Base-by-base conservation (phyloP, 2,888 invertebrate species). In the Artemia sp. region DNA sequence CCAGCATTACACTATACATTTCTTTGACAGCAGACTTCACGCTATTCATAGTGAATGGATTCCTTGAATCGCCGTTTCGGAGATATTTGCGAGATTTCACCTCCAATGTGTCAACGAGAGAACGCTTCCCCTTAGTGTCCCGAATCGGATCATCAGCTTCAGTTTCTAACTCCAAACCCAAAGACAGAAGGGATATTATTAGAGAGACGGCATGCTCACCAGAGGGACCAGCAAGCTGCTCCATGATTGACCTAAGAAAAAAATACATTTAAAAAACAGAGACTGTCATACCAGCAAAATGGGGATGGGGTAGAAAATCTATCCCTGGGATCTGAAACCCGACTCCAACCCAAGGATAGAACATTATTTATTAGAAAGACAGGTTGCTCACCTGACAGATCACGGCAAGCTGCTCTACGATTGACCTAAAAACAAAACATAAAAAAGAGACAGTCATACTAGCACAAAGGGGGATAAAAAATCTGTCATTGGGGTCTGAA, bases 111-210 rank as follows among this genome's bases (percentile, higher is more conserved):
- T 58, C 58, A 58, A 14, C 58, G 14, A 58, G 58, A 14, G 58
- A n/a, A 14, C 58, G 58, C 14, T 58, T 58, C 14, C 58, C 58
- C n/a, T 14, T n/a, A n/a, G 58, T 14, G 14, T 58, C 58, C n/a
- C 58, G 58, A 14, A 58, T 14, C 14, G 58, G 58, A 14, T 58
- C 58, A 58, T 58, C 58, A 58, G 58, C 58, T 14, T 58, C 58
- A 14, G 58, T 14, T 58, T 58, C 58, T 8, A 58, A 14, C n/a
- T 58, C 58, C n/a, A 58, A 14, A 58, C 58, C 58, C 7, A 58
- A 14, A 14, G 58, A n/a, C 58, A 58, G 9, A 8, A 58, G 58
- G 58, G 58, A 58, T 58, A 58, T 58, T 14, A 58, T 58, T n/a
- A 58, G 58, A 14, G n/a, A 14, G 14, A 58, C 58, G 9, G 9